These are phyloP conservation scores for Hiodon alosoides DNA, from an alignment of 2,113 vertebrate species.

Conservation along the genomic window DNA sequence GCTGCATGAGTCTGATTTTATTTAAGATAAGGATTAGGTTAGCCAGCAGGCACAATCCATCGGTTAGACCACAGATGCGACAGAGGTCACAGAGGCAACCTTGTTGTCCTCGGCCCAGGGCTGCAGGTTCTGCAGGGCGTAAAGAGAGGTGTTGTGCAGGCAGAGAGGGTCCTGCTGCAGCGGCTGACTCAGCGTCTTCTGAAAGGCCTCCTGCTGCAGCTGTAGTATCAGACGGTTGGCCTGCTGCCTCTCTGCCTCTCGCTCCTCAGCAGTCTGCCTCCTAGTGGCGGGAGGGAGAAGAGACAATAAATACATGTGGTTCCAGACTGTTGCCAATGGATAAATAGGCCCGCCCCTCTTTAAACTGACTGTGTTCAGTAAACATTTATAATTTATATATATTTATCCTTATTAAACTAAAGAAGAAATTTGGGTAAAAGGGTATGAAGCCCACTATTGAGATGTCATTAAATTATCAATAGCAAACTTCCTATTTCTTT, in stretches of 20 bases:
- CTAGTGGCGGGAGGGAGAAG: conserved; percentile 47
- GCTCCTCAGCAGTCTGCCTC: conserved; percentile 93
- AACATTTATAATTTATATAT: not conserved
- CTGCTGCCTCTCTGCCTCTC: conserved; percentile 91
- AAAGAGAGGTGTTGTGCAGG: conserved; percentile 94
- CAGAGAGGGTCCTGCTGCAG: conserved; percentile 91
- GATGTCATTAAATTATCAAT: no score
- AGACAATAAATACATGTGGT: not conserved
- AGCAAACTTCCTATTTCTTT: not conserved
- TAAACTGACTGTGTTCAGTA: not conserved
- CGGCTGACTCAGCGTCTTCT: conserved; percentile 84
- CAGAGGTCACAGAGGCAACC: conserved; percentile 85
- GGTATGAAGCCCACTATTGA: not conserved
- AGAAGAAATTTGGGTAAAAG: not conserved
- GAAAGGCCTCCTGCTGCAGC: conserved; percentile 92
- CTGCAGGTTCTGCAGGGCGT: conserved; percentile 94
- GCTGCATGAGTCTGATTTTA: no score
- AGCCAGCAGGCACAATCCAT: not conserved
- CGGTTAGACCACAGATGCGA: conserved; percentile 84
- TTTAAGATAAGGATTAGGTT: not conserved
- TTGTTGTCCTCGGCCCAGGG: conserved; percentile 95
- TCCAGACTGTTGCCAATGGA: not conserved
- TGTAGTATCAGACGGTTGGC: conserved; percentile 91
- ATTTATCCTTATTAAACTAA: not conserved
- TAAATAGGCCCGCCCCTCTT: no score